phyloP scores from a whole-genome alignment of 2,888 invertebrate genomes.

The Drosophila testacea region DNA sequence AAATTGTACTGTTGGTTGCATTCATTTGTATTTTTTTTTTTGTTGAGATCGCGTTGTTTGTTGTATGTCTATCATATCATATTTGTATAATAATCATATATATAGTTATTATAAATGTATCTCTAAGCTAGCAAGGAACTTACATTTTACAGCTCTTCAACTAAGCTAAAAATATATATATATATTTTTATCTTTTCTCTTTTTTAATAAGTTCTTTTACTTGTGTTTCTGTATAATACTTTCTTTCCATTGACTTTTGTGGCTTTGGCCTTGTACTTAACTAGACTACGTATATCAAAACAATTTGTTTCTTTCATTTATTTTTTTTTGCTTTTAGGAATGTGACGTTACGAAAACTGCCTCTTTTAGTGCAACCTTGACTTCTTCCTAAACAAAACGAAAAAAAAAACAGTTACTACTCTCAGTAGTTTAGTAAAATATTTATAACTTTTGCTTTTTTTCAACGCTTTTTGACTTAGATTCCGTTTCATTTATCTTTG shows the following conservation, averaged over 20 bases:
- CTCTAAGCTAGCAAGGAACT: constrained; percentile 63
- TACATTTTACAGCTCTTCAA: constrained; percentile 65
- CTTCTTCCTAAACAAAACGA: not conserved
- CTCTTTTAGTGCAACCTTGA: constrained; percentile 39
- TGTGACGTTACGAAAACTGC: constrained; percentile 60
- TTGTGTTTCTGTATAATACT: constrained; percentile 28
- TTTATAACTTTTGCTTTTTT: constrained; percentile 39
- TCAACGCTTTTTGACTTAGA: constrained; percentile 69
- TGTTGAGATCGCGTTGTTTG: constrained; percentile 68
- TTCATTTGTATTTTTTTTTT: constrained; percentile 55
- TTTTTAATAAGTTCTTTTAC: constrained; percentile 10
- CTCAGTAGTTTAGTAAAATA: constrained; percentile 68
- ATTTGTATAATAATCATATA: not conserved
- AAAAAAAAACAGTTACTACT: constrained; percentile 56
- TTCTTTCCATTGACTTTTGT: constrained; percentile 25
- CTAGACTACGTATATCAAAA: constrained; percentile 44
- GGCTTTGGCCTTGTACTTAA: constrained; percentile 52
- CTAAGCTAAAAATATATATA: constrained; percentile 62
- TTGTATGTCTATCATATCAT: constrained; percentile 49
- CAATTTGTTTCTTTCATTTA: constrained; percentile 16
- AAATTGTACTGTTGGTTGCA: constrained; percentile 67
- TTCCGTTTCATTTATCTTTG: constrained; percentile 60
- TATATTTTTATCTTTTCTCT: constrained; percentile 14
- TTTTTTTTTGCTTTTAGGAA: constrained; percentile 59
- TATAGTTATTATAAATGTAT: constrained; percentile 24